These are phyloP conservation scores for Mesitornis unicolor DNA, from an alignment of 2,113 vertebrate species.

Conservation along the genomic window DNA sequence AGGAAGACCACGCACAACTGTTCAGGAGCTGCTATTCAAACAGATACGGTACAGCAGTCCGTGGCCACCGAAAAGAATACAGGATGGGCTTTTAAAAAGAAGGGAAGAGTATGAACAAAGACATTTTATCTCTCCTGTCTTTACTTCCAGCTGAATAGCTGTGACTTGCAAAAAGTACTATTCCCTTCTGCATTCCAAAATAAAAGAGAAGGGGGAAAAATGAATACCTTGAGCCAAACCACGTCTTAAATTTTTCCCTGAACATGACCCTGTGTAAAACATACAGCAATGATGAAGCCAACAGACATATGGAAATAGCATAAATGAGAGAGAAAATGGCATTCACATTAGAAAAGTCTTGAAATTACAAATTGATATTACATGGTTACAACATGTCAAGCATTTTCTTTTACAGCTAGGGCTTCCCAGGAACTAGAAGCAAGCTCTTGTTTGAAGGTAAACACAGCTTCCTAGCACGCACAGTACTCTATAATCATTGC, in stretches of 20 bases:
- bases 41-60: not conserved
- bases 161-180: not conserved
- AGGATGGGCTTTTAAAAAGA: not conserved
- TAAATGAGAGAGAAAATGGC: not conserved
- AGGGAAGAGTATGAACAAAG: not conserved
- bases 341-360: not conserved
- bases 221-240: not conserved
- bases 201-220: not conserved
- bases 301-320: not conserved
- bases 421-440: not conserved
- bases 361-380: not conserved
- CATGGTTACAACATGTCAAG: not conserved
- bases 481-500: not conserved
- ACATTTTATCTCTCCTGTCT: not conserved
- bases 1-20: not conserved
- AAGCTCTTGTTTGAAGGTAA: not conserved
- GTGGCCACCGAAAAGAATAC: not conserved
- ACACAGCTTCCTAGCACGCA: not conserved
- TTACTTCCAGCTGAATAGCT: not conserved
- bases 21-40: not conserved
- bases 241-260: not conserved
- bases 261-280: not conserved
- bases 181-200: constrained; percentile 7
- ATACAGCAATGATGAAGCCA: not conserved
- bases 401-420: not conserved